Evolutionary conservation across 1,140 invertebrate species (phyloP).

Genomic region (Bombus waltoni): DNA sequence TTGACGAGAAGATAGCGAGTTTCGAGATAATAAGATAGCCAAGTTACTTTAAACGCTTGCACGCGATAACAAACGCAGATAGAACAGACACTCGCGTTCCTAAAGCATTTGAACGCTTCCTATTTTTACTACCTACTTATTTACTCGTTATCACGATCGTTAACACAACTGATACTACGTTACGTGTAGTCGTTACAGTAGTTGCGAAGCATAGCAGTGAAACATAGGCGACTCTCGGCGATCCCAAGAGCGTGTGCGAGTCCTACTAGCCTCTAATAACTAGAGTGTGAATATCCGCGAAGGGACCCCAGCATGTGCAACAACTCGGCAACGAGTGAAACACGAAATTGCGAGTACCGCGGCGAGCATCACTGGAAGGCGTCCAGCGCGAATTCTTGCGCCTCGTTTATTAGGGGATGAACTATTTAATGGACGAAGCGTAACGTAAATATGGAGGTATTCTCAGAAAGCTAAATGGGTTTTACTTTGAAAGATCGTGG

Average conservation of each 20-base stretch:
- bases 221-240: background rate
- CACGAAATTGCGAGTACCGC: background rate
- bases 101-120: too few species aligned
- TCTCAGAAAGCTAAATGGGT: background rate
- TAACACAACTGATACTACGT: background rate
- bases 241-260: too few species aligned
- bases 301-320: background rate
- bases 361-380: conserved; percentile 4
- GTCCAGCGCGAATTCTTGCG: conserved; percentile 16
- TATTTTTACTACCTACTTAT: background rate
- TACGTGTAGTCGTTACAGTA: too few species aligned
- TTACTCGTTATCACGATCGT: background rate
- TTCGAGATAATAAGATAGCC: too few species aligned
- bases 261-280: background rate
- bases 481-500: background rate
- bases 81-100: too few species aligned
- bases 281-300: background rate
- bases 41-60: too few species aligned
- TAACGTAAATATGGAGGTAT: background rate
- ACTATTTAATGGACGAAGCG: background rate
- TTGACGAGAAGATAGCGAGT: too few species aligned
- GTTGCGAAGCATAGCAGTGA: too few species aligned
- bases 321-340: background rate
- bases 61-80: too few species aligned
- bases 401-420: conserved; percentile 8